A percentile compares a stretch with the other conserved stretches of the same genome.
phyloP scores from a whole-genome alignment of 1,140 invertebrate species.

The Laupala kohalensis region DNA sequence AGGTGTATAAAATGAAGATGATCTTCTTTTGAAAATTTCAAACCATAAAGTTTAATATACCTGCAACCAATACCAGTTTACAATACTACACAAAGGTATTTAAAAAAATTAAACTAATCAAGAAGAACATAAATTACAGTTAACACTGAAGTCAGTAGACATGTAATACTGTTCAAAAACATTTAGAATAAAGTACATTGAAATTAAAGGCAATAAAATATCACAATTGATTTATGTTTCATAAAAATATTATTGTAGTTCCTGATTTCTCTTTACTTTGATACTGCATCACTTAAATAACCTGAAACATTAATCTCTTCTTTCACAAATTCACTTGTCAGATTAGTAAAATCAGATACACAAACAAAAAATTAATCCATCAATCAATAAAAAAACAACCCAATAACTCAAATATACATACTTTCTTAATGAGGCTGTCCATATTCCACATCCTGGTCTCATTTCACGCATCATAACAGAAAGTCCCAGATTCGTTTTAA shows the following conservation, averaged over 20 bases:
- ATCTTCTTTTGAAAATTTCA: constrained; percentile 81
- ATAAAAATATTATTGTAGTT: not conserved
- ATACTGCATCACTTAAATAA: no score
- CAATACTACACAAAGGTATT: constrained; percentile 16
- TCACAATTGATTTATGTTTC: not conserved
- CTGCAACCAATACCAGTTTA: no score
- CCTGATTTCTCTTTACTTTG: no score
- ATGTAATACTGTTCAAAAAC: not conserved
- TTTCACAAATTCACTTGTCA: no score
- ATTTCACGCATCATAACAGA: constrained; percentile 52
- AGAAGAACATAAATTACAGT: not conserved
- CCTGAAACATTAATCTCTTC: no score
- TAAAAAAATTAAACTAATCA: not conserved
- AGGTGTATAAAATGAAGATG: constrained; percentile 79
- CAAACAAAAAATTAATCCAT: no score
- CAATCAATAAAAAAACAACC: no score
- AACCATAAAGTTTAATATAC: constrained; percentile 70
- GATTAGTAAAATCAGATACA: no score
- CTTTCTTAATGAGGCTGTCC: constrained; percentile 47
- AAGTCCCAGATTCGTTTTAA: constrained; percentile 53
- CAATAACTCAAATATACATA: constrained; percentile 27
- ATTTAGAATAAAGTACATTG: not conserved
- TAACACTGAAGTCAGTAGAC: not conserved
- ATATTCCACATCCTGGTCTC: constrained; percentile 46
- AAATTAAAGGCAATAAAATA: not conserved